Evolutionary conservation across 1,140 invertebrate species (phyloP).

Genomic region (Piezodorus guildinii): DNA sequence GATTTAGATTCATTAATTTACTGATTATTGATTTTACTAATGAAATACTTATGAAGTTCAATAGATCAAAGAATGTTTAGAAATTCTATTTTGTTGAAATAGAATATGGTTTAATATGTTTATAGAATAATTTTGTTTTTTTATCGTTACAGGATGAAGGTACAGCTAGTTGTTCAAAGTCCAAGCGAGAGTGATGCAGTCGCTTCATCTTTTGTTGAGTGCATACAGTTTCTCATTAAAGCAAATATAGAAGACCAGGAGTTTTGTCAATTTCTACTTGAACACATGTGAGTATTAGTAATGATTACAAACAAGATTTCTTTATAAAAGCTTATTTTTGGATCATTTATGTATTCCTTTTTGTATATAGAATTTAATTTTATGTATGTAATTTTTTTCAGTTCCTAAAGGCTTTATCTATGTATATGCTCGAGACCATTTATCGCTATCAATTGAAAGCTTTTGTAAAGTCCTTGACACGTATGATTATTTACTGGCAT

Average conservation of each 20-base stretch:
- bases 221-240: slow-evolving; percentile 48
- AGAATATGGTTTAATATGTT: too few species aligned
- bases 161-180: slow-evolving; percentile 40
- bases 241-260: slow-evolving; percentile 25
- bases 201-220: slow-evolving; percentile 53
- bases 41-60: too few species aligned
- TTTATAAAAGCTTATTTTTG: background rate
- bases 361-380: too few species aligned
- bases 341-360: background rate
- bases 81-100: too few species aligned
- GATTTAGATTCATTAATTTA: too few species aligned
- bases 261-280: slow-evolving; percentile 26
- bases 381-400: background rate
- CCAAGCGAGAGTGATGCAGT: slow-evolving; percentile 47
- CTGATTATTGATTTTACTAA: too few species aligned
- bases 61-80: too few species aligned
- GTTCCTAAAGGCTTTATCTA: background rate
- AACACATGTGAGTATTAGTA: slow-evolving; percentile 25
- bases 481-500: slow-evolving; percentile 2
- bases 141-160: slow-evolving; percentile 37
- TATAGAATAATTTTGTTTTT: background rate
- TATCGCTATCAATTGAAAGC: slow-evolving; percentile 9
- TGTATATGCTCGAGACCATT: background rate
- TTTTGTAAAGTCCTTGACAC: slow-evolving; percentile 1
- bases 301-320: background rate